A percentile compares a stretch with the other conserved stretches of the same genome.
These are phyloP conservation scores for Enteromius argenteus DNA, from an alignment of 2,797 vertebrate species.

Conservation along the genomic window DNA sequence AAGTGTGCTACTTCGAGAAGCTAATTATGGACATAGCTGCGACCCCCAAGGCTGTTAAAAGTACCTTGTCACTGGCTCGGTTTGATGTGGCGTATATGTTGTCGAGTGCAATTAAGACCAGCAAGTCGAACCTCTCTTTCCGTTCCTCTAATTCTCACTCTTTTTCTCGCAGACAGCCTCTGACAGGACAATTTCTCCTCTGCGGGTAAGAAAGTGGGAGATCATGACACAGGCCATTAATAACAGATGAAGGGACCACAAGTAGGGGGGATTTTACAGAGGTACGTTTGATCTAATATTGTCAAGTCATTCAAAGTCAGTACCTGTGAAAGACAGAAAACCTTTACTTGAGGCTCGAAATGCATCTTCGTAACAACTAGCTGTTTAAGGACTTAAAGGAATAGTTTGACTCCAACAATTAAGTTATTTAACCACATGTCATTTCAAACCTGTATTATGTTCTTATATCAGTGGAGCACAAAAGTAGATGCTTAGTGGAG, in stretches of 20 bases:
- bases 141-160: background rate
- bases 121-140: constrained; percentile 27
- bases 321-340: background rate
- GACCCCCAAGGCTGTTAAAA: constrained; percentile 30
- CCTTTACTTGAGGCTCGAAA: background rate
- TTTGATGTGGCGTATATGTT: constrained; percentile 44
- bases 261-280: background rate
- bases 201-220: constrained; percentile 25
- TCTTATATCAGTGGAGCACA: background rate
- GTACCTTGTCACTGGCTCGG: constrained; percentile 33
- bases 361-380: background rate
- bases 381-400: background rate
- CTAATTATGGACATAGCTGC: constrained; percentile 48
- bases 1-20: constrained; percentile 43
- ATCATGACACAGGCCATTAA: constrained; percentile 30
- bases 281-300: constrained; percentile 19
- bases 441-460: background rate
- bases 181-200: constrained; percentile 59
- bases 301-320: constrained; percentile 16
- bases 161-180: constrained; percentile 17
- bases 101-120: constrained; percentile 49
- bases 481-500: background rate
- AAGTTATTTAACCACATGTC: background rate
- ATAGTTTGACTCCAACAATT: background rate
- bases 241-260: constrained; percentile 3